phyloP scores from a whole-genome alignment of 2,888 invertebrate species.

The Nymphalis c-album region DNA sequence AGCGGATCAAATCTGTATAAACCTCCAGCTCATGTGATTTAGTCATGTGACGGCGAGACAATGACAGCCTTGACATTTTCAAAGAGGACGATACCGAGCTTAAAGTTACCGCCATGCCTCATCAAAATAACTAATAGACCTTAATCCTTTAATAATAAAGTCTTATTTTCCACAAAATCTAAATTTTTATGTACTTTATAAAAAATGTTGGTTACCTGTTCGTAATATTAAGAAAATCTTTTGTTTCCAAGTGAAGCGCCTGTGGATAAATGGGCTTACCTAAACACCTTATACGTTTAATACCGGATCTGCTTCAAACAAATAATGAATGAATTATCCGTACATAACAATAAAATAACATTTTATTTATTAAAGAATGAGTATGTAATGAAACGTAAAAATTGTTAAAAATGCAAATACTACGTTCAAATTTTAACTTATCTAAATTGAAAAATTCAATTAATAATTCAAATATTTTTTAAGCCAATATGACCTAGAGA shows the following conservation, averaged over 20 bases:
- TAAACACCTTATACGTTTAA: no score
- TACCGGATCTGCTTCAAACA: no score
- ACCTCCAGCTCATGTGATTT: constrained; percentile 48
- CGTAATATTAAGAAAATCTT: neutral
- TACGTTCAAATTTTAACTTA: no score
- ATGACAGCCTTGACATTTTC: constrained; percentile 58
- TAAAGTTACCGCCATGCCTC: constrained; percentile 29
- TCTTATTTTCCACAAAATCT: neutral
- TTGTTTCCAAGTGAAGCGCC: constrained; percentile 1
- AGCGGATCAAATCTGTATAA: constrained; percentile 21
- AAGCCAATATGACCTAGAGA: no score
- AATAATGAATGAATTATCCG: no score
- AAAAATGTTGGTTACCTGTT: neutral
- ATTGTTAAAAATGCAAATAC: no score
- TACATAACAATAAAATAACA: no score
- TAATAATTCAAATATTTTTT: no score
- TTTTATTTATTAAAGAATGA: no score
- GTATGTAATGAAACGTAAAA: no score
- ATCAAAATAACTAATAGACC: neutral
- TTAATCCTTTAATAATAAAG: neutral
- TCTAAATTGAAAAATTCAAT: no score
- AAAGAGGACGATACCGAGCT: constrained; percentile 45
- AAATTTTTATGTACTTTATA: neutral
- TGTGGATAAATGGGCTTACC: neutral
- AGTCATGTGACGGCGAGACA: constrained; percentile 46